Conservation (phyloP, 37 sponge, comb jelly and placozoan genomes). For the Chondrilla cf. caribensis region DNA sequence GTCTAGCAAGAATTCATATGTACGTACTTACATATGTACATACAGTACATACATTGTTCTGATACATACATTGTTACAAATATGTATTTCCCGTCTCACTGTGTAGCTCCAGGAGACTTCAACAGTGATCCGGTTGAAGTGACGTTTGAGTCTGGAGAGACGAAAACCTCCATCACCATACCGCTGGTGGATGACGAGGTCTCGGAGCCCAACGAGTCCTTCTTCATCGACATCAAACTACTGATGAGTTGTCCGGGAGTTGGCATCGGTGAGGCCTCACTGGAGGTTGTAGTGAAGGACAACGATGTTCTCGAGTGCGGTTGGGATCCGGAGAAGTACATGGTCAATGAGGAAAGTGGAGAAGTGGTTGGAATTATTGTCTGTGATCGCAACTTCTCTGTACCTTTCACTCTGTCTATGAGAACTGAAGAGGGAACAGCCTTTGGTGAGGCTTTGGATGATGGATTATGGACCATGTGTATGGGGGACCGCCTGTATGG, state of each 20-base stretch:
- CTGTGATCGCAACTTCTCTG: neutral
- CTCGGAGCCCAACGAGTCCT: neutral
- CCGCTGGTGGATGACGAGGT: neutral
- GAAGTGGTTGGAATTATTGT: neutral
- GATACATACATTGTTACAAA: no score
- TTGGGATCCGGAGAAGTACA: neutral
- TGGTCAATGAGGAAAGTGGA: neutral
- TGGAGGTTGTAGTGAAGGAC: neutral
- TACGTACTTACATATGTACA: no score
- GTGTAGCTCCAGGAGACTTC: neutral
- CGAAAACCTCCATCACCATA: neutral
- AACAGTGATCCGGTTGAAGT: neutral
- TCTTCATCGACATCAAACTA: neutral
- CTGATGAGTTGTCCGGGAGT: neutral
- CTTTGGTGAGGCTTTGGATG: neutral
- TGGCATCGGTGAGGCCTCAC: neutral
- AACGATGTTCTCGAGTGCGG: neutral
- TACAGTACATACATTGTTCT: no score
- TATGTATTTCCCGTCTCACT: no score
- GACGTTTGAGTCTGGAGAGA: neutral
- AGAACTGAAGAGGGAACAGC: slow-evolving; percentile 8
- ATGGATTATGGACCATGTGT: no score
- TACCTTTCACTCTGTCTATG: neutral
- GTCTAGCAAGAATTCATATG: no score
- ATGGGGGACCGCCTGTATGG: no score